phyloP scores from a whole-genome alignment of 2,113 vertebrate species.

The Etia nguti region DNA sequence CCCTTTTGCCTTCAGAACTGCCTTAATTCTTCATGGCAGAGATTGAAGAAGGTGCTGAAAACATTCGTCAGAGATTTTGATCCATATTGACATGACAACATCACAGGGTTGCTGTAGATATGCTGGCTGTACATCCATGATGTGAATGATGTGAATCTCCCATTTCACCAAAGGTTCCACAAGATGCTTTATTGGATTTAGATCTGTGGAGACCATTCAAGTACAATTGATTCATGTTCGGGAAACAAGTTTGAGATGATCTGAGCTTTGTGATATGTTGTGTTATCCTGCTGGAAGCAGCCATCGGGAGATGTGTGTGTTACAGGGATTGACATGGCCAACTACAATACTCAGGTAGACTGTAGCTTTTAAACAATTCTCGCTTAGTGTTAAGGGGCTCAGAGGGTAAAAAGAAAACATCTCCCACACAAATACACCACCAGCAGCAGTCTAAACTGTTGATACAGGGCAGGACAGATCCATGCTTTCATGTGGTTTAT shows the following conservation, averaged over 20 bases:
- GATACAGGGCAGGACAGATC: background rate
- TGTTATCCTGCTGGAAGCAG: background rate
- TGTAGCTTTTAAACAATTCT: background rate
- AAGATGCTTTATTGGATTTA: accelerated
- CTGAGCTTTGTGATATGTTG: background rate
- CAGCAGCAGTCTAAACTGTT: background rate
- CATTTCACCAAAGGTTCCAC: background rate
- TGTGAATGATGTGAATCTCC: background rate
- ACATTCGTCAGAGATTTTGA: background rate
- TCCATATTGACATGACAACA: background rate
- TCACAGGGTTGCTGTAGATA: background rate
- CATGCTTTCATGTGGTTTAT: background rate
- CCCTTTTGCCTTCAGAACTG: background rate
- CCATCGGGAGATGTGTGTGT: background rate
- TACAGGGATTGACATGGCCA: background rate
- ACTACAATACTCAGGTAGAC: background rate
- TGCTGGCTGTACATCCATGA: background rate
- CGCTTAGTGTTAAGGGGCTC: background rate
- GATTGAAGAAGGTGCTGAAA: background rate
- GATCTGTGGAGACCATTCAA: background rate
- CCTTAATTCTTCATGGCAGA: background rate
- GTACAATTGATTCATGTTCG: background rate
- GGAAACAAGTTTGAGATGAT: background rate
- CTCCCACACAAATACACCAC: background rate
- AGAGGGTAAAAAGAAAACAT: background rate